phyloP scores from a whole-genome alignment of 2,113 vertebrate species.

The Falcunculus frontatus region DNA sequence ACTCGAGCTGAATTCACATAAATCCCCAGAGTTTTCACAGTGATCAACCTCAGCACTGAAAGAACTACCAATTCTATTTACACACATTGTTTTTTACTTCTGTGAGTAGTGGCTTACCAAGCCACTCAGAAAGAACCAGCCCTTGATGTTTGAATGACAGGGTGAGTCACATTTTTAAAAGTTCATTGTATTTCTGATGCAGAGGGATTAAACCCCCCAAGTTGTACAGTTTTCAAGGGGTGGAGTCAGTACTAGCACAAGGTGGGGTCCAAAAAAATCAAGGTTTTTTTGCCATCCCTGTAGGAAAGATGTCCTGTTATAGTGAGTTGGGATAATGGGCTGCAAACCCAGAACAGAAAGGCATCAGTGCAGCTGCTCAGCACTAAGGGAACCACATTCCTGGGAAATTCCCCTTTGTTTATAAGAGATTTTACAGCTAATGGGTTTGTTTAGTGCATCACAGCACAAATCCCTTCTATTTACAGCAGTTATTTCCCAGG shows the following conservation, averaged over 20 bases:
- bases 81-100: not conserved
- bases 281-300: not conserved
- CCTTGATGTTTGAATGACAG: not conserved
- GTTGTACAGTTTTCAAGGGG: not conserved
- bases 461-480: not conserved
- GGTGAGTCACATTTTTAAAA: not conserved
- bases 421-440: not conserved
- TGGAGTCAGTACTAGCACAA: not conserved
- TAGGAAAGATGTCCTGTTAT: not conserved
- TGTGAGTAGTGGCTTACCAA: not conserved
- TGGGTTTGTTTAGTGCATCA: not conserved
- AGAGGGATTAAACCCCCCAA: not conserved
- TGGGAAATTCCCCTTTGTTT: not conserved
- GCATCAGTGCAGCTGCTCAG: not conserved
- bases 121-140: not conserved
- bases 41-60: not conserved
- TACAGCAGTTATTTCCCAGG: not conserved
- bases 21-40: not conserved
- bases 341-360: not conserved
- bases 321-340: not conserved
- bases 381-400: not conserved
- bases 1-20: not conserved
- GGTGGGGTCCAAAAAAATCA: not conserved
- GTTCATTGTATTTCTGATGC: not conserved
- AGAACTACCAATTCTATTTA: not conserved